Evolutionary conservation across 2,888 invertebrate genomes (phyloP).

Genomic region (Sinotaia quadrata): DNA sequence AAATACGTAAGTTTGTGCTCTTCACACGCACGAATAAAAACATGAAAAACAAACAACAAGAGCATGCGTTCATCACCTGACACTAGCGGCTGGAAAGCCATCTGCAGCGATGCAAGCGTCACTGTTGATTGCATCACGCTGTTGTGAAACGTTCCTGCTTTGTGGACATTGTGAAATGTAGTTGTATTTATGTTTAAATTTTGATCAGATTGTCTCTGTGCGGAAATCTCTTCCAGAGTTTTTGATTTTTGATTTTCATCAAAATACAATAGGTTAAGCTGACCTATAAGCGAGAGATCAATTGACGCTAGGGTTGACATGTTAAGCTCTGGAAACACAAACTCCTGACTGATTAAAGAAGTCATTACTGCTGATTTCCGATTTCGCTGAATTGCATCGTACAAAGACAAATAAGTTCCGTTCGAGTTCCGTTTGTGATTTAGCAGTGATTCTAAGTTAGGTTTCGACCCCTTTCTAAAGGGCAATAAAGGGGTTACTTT

Average conservation of each 20-base stretch:
- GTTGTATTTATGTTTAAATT: too few relatives aligned
- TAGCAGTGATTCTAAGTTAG: too few relatives aligned
- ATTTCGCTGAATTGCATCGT: too few relatives aligned
- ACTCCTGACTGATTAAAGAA: too few relatives aligned
- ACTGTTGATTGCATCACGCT: not conserved
- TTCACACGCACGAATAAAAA: slow-evolving; percentile 33
- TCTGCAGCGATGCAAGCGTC: not conserved
- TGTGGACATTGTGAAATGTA: not conserved
- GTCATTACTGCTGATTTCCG: too few relatives aligned
- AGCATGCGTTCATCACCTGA: slow-evolving; percentile 28
- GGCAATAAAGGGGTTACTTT: too few relatives aligned
- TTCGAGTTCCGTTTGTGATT: too few relatives aligned
- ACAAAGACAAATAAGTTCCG: too few relatives aligned
- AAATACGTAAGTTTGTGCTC: slow-evolving; percentile 39
- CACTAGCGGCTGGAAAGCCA: slow-evolving; percentile 34
- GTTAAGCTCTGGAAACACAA: slow-evolving; percentile 21
- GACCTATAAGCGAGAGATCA: slow-evolving; percentile 12
- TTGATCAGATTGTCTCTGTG: not conserved
- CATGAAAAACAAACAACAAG: slow-evolving; percentile 35
- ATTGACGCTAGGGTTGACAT: not conserved
- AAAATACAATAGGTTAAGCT: slow-evolving; percentile 20
- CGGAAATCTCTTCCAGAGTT: not conserved
- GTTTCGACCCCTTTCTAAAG: too few relatives aligned
- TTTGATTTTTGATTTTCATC: not conserved
- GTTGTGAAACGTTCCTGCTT: not conserved